Conservation (phyloP, 2,797 vertebrate genomes). For the Pipistrellus nathusii region DNA sequence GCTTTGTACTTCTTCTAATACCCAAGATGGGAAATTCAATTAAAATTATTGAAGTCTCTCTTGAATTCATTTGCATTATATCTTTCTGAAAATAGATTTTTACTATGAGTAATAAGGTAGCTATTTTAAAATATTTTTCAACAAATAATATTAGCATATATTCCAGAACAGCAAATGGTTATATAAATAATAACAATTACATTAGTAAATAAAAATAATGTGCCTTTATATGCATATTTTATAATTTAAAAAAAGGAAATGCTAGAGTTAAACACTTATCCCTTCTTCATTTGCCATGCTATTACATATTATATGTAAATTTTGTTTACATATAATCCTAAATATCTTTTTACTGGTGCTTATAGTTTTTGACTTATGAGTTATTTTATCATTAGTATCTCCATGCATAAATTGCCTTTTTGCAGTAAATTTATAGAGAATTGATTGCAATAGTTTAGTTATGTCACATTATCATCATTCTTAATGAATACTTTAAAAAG, state of each 20-base stretch:
- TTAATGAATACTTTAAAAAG: not conserved
- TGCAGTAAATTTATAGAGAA: not conserved
- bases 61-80: not conserved
- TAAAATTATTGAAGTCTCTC: not conserved
- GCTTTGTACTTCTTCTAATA: not conserved
- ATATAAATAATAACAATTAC: not conserved
- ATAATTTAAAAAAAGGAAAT: not conserved
- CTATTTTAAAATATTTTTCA: constrained; percentile 1
- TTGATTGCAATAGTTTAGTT: not conserved
- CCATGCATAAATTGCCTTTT: not conserved
- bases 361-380: not conserved
- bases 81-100: not conserved
- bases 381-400: not conserved
- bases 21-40: not conserved
- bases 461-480: not conserved
- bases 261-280: not conserved
- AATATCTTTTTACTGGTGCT: not conserved
- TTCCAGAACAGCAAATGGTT: not conserved
- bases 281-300: not conserved
- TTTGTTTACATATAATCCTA: not conserved
- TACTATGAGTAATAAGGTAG: not conserved
- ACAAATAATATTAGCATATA: not conserved
- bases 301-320: not conserved
- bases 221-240: not conserved
- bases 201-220: not conserved